Base-by-base conservation (phyloP, 2,888 invertebrate species). In the Cantharis rustica region DNA sequence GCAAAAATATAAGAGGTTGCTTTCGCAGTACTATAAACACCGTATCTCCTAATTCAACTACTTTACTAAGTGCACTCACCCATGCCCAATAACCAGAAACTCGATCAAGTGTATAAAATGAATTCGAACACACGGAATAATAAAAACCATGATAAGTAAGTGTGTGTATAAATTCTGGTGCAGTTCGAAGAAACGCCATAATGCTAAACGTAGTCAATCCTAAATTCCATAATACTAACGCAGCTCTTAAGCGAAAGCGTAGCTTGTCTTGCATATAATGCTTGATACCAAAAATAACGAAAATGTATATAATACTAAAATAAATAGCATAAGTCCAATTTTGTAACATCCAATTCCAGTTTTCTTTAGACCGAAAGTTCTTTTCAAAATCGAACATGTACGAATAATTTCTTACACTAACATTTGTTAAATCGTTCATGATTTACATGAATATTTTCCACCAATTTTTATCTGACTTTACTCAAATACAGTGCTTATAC, bases 51-150 rank as follows among this genome's bases (percentile, higher is more conserved):
- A 99, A 91, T 89, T 99, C 99, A 0, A 98, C 97, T 73, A 98
- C 92, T 89, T 99, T 99, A 79, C 98, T 98, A 81, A 98, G 90
- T 63, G 98, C 97, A 90, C 99, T 99, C 92, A 98, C 93, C 93
- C 95, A 96, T 81, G 98, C 96, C 99, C 99, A 99, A 89, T 98
- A 98, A 10, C 98, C 98, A 81, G 96, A 95, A 70, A 98, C 98
- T 84, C 95, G 94, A 89, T 97, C 95, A 86, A 94, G 93, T 87
- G 95, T 95, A 87, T 96, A 96, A 90, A 95, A 97, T 93, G 96
- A 96, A 83, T 96, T 96, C 89, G 96, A 95, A 90, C 99, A 99
- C 83, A 98, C 95, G 75, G 98, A 98, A 90, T 98, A 96, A 88
- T 96, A 96, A 84, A 98, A 91, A 78, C 99, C 98, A 88, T 97